phyloP scores from a whole-genome alignment of 2,797 vertebrate species.

The Limosa lapponica region DNA sequence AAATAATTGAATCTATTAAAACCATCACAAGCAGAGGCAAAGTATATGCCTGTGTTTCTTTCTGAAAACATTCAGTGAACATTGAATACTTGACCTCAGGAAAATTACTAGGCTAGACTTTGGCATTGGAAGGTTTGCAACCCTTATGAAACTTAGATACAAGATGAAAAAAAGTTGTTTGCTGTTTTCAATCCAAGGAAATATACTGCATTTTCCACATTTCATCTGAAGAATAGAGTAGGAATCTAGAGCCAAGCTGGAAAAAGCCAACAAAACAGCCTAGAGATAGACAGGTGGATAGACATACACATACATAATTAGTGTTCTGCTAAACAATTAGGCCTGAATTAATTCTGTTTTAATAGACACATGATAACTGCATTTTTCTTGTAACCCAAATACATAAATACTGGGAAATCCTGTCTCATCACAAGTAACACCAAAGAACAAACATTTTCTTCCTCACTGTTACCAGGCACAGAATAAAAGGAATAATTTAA shows the following conservation, averaged over 20 bases:
- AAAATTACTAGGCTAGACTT: neutral
- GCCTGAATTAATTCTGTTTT: neutral
- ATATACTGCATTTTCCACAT: neutral
- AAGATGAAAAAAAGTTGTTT: neutral
- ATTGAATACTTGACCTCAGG: neutral
- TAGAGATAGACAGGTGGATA: neutral
- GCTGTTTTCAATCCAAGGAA: neutral
- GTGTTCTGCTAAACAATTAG: neutral
- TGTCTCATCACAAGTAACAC: neutral
- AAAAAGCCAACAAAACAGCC: neutral
- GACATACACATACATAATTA: neutral
- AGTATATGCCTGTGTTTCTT: neutral
- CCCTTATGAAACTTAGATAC: neutral
- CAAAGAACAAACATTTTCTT: neutral
- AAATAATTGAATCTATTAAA: neutral
- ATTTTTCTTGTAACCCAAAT: neutral
- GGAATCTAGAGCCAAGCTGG: neutral
- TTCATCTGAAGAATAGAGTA: neutral
- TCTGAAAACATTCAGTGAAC: neutral
- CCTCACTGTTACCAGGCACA: neutral
- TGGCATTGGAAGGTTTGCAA: neutral
- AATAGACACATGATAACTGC: neutral
- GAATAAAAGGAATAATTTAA: neutral
- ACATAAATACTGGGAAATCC: neutral
- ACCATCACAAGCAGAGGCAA: neutral